phyloP scores from a whole-genome alignment of 2,113 vertebrate species.

The Sinocyclocheilus rhinocerous region DNA sequence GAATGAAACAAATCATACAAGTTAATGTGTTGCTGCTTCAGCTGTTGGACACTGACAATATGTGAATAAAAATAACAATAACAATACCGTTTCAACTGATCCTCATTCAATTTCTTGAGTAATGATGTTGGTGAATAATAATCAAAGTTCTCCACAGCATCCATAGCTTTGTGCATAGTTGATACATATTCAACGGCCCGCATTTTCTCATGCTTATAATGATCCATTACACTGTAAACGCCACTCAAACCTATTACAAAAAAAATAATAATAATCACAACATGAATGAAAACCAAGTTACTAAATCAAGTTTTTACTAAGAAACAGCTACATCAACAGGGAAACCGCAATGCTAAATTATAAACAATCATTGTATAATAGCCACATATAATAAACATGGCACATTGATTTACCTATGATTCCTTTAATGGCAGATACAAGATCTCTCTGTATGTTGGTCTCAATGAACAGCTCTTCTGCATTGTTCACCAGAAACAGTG shows the following conservation, averaged over 20 bases:
- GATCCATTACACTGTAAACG: constrained; percentile 75
- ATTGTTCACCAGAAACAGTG: constrained; percentile 70
- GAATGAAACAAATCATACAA: not conserved
- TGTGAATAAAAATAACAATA: not conserved
- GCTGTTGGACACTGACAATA: not conserved
- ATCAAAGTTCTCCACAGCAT: constrained; percentile 71
- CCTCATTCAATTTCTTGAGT: constrained; percentile 62
- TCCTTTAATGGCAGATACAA: constrained; percentile 65
- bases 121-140: constrained; percentile 72
- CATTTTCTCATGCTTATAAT: constrained; percentile 74
- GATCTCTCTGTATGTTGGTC: constrained; percentile 59
- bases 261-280: not conserved
- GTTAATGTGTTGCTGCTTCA: not conserved
- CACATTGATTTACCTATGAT: constrained; percentile 66
- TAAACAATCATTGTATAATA: not conserved
- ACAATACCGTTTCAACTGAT: constrained; percentile 68
- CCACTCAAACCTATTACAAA: constrained; percentile 71
- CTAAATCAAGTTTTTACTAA: not conserved
- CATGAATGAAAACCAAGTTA: not conserved
- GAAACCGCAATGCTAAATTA: not conserved
- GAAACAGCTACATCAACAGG: not conserved
- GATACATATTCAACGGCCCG: constrained; percentile 74
- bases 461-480: constrained; percentile 71
- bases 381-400: not conserved
- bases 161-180: constrained; percentile 78